Base-by-base conservation (phyloP, 2,797 vertebrate species). In the Diplodus puntazzo region DNA sequence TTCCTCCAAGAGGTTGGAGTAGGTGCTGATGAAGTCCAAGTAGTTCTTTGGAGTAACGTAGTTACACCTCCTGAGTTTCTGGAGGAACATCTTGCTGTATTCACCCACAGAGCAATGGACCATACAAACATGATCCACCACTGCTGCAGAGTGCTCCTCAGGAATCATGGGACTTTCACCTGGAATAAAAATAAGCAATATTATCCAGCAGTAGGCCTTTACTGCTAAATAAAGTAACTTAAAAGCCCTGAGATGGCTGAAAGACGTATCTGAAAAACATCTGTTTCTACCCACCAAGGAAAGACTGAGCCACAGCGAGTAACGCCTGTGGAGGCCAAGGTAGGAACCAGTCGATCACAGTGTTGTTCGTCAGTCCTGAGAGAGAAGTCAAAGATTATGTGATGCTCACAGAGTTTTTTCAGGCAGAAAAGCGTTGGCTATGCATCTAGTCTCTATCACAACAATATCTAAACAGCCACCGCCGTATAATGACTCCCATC, bases 321-420 rank as follows among this genome's bases (percentile, higher is more conserved):
- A 99, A 92, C 2, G 98, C 98, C 88, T 99, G 97, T 2, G 94
- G 72, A 0, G 98, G 98, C 98, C 98, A 99, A 1, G 98, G 97
- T 84, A 97, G 94, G 91, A 98, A 98, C 98, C 98, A 99, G 87
- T 99, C 97, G 14, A 99, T 99, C 4, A 97, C 97, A 20, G 98
- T 99, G 87, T 98, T 99, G 85, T 99, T 99, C 83, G 99, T 97
- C 67, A 99, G 94, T 82, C 98, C 98, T 99, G 82, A 79, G 72
- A 88, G 62, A 75, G 21, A 90, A 86, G 13, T 18, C 34, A 34
- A 9, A 34, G 8, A 34, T 9, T 9, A 34, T 9, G 34, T 34
- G 8, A 34, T 34, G 30, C 30, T 0, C 30, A 34, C 30, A 34
- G 3, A 7, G 30, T 1, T 34, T 7, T 34, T 34, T 7, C 30